Percentiles rank a stretch among this genome's conserved stretches.
phyloP scores from a whole-genome alignment of 1,140 invertebrate genomes.

The Platyscapa corneri region DNA sequence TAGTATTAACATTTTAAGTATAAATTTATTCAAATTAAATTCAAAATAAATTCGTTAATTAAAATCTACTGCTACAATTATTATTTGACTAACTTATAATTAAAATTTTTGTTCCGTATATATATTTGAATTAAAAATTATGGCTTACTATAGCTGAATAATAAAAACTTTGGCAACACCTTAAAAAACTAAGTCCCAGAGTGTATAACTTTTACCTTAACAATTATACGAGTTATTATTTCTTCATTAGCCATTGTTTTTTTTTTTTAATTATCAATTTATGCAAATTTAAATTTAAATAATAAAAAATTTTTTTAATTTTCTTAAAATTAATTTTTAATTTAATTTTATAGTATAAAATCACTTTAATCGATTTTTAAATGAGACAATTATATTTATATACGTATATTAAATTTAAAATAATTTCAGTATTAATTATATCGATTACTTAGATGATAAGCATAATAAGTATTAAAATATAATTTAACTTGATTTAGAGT shows the following conservation, averaged over 20 bases:
- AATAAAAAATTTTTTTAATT: not conserved
- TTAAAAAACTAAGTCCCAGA: not conserved
- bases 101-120: not conserved
- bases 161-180: too few relatives aligned
- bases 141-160: too few relatives aligned
- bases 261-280: not conserved
- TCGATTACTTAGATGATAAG: too few relatives aligned
- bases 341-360: too few relatives aligned
- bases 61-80: not conserved
- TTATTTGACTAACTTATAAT: not conserved
- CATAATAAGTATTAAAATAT: too few relatives aligned
- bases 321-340: too few relatives aligned
- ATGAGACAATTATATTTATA: too few relatives aligned
- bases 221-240: not conserved
- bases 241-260: not conserved
- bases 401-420: too few relatives aligned
- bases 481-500: too few relatives aligned
- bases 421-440: too few relatives aligned
- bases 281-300: not conserved
- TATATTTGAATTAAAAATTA: not conserved
- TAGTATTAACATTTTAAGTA: not conserved
- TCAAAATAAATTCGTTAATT: not conserved
- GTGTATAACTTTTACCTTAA: not conserved
- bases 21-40: not conserved
- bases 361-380: too few relatives aligned